Conservation (phyloP, 2,888 invertebrate genomes). For the Synergus japonicus region DNA sequence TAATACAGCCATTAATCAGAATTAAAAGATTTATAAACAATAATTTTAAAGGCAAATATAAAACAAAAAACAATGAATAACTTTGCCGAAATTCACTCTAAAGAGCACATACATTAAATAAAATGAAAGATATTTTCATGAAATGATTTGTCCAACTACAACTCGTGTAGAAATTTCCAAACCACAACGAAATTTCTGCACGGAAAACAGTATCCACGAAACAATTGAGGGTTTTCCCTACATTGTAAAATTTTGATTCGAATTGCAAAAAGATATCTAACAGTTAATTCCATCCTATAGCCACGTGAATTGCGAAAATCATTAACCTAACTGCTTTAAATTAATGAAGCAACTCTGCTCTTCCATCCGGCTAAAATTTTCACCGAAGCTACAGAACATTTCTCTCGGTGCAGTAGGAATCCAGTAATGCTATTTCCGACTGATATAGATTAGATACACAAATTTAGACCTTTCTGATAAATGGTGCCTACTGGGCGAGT, state of each 20-base stretch:
- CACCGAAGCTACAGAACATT: conserved; percentile 17
- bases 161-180: too few relatives aligned
- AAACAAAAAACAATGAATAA: not conserved
- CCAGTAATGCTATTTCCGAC: conserved; percentile 35
- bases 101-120: too few relatives aligned
- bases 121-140: too few relatives aligned
- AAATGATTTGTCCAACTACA: too few relatives aligned
- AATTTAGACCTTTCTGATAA: conserved; percentile 38
- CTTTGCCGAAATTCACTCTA: too few relatives aligned
- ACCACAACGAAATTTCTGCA: too few relatives aligned
- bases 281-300: not conserved
- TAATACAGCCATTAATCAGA: too few relatives aligned
- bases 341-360: conserved; percentile 4
- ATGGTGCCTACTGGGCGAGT: conserved; percentile 32
- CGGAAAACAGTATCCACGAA: not conserved
- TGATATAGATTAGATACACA: conserved; percentile 38
- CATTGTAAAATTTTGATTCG: not conserved
- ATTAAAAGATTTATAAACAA: too few relatives aligned
- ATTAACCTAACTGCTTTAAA: not conserved
- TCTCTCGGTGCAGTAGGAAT: conserved; percentile 39
- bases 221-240: not conserved
- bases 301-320: not conserved
- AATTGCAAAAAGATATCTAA: not conserved
- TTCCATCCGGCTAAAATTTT: conserved; percentile 9
- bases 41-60: too few relatives aligned